Evolutionary conservation across 2,888 invertebrate genomes (phyloP).

Genomic region (Athrips mouffetella): DNA sequence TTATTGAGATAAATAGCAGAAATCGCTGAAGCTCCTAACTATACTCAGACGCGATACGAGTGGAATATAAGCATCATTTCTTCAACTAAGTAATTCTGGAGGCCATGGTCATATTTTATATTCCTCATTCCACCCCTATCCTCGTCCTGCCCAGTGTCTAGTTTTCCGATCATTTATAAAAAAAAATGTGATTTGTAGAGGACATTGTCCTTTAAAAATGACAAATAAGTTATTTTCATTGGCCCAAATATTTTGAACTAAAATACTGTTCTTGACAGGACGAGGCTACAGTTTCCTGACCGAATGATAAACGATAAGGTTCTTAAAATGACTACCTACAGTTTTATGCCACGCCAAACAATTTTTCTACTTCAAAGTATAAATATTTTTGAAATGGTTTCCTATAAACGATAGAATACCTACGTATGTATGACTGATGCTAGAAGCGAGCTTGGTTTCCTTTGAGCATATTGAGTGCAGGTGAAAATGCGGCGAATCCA

Average conservation of each 20-base stretch:
- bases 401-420: background rate
- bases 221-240: background rate
- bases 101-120: no score
- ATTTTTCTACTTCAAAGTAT: background rate
- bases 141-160: no score
- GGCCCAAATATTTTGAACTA: background rate
- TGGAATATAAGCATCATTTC: no score
- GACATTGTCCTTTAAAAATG: background rate
- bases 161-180: background rate
- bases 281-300: no score
- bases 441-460: background rate
- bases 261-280: no score
- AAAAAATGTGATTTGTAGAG: constrained; percentile 9
- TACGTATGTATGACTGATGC: background rate
- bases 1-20: constrained; percentile 21
- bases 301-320: no score
- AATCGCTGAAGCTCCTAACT: constrained; percentile 24
- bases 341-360: no score
- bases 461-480: constrained; percentile 6
- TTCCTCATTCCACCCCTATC: no score
- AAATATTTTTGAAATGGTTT: background rate
- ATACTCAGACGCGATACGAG: constrained; percentile 17
- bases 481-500: background rate
- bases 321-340: no score
- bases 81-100: no score